These are phyloP conservation scores for Chrysomallon squamiferum DNA, from an alignment of 1,140 invertebrate species.

Conservation along the genomic window DNA sequence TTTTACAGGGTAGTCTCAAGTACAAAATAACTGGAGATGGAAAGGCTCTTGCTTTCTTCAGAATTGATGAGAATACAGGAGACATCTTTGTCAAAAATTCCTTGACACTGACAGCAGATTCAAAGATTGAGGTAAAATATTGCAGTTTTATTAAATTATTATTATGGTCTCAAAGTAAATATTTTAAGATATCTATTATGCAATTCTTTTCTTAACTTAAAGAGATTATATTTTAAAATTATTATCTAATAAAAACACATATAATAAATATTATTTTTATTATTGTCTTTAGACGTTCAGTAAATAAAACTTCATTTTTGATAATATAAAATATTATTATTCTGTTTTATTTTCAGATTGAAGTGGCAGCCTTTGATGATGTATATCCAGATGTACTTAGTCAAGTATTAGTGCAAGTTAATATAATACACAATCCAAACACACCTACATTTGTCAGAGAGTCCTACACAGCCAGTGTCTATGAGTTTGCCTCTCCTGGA, in stretches of 20 bases:
- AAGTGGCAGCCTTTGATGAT: conserved; percentile 86
- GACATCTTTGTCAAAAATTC: neutral
- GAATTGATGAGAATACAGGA: conserved; percentile 6
- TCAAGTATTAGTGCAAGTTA: conserved; percentile 83
- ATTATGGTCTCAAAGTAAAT: too few relatives aligned
- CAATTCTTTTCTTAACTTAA: too few relatives aligned
- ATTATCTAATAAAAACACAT: too few relatives aligned
- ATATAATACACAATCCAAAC: conserved; percentile 77
- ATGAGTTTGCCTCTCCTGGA: conserved; percentile 19
- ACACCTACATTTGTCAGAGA: conserved; percentile 74
- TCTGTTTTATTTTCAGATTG: conserved; percentile 55
- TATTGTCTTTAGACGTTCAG: too few relatives aligned
- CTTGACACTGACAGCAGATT: conserved; percentile 3
- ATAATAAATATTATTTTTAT: too few relatives aligned
- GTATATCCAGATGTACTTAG: conserved; percentile 81
- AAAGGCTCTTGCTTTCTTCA: conserved; percentile 17
- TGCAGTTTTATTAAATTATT: too few relatives aligned
- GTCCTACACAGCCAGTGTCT: conserved; percentile 15
- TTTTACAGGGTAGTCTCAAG: conserved; percentile 9
- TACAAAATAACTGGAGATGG: conserved; percentile 8
- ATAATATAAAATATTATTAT: too few relatives aligned
- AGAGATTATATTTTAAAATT: too few relatives aligned
- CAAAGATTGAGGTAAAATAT: conserved; percentile 11
- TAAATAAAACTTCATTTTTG: too few relatives aligned
- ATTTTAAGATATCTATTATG: too few relatives aligned